Base-by-base conservation (phyloP, 2,797 vertebrate genomes). In the Syncerus caffer region DNA sequence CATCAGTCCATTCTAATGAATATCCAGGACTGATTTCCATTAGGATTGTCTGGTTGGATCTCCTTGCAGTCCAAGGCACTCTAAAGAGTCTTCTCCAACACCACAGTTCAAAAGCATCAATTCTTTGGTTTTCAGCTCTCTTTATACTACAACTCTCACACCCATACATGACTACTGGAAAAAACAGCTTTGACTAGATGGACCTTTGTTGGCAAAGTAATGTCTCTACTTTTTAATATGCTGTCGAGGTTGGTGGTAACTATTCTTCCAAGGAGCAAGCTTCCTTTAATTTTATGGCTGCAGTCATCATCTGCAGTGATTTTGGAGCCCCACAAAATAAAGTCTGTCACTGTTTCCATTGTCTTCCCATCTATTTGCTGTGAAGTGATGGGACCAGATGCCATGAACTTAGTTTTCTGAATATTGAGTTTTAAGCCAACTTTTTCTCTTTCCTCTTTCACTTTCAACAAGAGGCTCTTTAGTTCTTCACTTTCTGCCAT, bases 91-190 rank as follows among this genome's bases (percentile, higher is more conserved):
- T 67, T 67, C 64, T 67, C 16, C 9, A 67, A 10, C 9, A 67
- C 0, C 17, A 34, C 64, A 67, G 64, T 67, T 67, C 17, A 34
- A 67, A 67, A 34, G 64, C 17, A 67, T 34, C 64, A 67, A 34
- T 67, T 67, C n/a, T 67, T 34, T 0, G 0, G 4, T 9, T 34
- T 2, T 67, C n/a, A 67, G n/a, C n/a, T 19, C 17, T 67, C 17
- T 34, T 34, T 67, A 34, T 34, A 67, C n/a, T 67, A 64, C n/a
- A 34, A 67, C 62, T 34, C n/a, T 67, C n/a, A 19, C 31, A 34
- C 1, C n/a, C 62, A 34, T 10, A 67, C 4, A 67, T 67, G n/a
- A 67, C n/a, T 10, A 67, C 1, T 67, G n/a, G n/a, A 10, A 67
- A 67, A n/a, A 67, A 4, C 4, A 5, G 3, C 1, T 67, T 67